These are phyloP conservation scores for Epinotia bilunana DNA, from an alignment of 2,888 invertebrate species.

Conservation along the genomic window DNA sequence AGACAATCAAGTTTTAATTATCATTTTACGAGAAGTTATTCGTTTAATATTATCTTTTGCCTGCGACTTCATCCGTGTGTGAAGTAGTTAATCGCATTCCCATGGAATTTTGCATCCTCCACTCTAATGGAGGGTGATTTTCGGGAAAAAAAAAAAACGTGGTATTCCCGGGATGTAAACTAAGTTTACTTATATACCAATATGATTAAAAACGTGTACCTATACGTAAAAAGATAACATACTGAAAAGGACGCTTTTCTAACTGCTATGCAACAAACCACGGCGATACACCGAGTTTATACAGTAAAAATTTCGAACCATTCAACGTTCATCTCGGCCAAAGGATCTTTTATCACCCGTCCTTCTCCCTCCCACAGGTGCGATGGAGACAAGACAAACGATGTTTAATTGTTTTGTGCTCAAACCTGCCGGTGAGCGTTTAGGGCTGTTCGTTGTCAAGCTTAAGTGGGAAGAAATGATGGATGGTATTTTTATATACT, in stretches of 20 bases:
- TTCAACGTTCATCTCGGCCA: conserved; percentile 49
- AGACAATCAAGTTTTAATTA: background rate
- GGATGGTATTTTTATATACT: background rate
- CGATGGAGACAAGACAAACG: conserved; percentile 55
- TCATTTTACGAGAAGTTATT: background rate
- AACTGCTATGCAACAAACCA: background rate
- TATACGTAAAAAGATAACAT: background rate
- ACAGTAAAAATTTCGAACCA: conserved; percentile 49
- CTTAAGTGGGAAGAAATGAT: conserved; percentile 1
- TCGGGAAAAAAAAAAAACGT: too few relatives aligned
- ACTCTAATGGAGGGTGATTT: too few relatives aligned
- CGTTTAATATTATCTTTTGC: too few relatives aligned
- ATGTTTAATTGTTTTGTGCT: conserved; percentile 60
- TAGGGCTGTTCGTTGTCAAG: conserved; percentile 24
- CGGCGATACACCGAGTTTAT: conserved; percentile 20
- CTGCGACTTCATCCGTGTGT: too few relatives aligned
- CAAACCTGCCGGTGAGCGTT: conserved; percentile 40
- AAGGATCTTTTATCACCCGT: conserved; percentile 54
- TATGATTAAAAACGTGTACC: too few relatives aligned
- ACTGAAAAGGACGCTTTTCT: background rate
- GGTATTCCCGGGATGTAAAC: background rate
- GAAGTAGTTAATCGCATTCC: too few relatives aligned
- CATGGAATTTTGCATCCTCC: too few relatives aligned
- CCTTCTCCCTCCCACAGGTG: conserved; percentile 54
- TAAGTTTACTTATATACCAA: background rate